Conservation (phyloP, 2,113 vertebrate species). For the Poeciliopsis prolifica region DNA sequence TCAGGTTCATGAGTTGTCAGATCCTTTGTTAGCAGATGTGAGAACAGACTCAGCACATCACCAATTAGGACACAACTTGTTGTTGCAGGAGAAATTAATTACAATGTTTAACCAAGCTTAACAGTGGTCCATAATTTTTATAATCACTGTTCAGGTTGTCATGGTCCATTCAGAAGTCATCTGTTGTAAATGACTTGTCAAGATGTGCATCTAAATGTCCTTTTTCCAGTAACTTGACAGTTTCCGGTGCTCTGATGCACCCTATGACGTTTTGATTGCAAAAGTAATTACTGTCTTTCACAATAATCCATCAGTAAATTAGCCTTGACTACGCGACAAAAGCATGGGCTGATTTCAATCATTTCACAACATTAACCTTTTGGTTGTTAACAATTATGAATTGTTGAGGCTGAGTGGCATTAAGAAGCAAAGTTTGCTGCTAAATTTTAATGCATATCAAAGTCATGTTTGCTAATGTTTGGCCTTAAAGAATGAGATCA, state of each 20-base stretch:
- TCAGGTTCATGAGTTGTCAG: constrained; percentile 49
- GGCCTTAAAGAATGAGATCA: constrained; percentile 15
- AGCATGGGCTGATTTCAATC: constrained; percentile 48
- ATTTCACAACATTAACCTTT: constrained; percentile 58
- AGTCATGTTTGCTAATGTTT: constrained; percentile 8
- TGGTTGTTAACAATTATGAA: constrained; percentile 30
- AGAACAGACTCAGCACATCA: constrained; percentile 37
- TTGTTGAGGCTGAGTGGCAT: constrained; percentile 8
- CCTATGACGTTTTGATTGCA: constrained; percentile 42
- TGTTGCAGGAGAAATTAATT: constrained; percentile 57
- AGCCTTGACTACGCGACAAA: constrained; percentile 31
- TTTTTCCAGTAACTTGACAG: constrained; percentile 44
- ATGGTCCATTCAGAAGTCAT: constrained; percentile 53
- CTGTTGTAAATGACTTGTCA: constrained; percentile 51
- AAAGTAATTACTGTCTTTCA: constrained; percentile 57
- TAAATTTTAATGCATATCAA: constrained; percentile 18
- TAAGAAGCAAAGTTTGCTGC: constrained; percentile 8
- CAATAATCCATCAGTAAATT: constrained; percentile 61
- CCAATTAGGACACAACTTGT: constrained; percentile 47
- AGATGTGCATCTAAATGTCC: constrained; percentile 50
- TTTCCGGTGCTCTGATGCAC: constrained; percentile 19
- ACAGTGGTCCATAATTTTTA: constrained; percentile 62
- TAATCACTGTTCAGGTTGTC: constrained; percentile 38
- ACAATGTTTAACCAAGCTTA: constrained; percentile 48
- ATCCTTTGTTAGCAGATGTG: constrained; percentile 52